These are phyloP conservation scores for Penaeus monodon DNA, from an alignment of 2,888 invertebrate species.

Conservation along the genomic window DNA sequence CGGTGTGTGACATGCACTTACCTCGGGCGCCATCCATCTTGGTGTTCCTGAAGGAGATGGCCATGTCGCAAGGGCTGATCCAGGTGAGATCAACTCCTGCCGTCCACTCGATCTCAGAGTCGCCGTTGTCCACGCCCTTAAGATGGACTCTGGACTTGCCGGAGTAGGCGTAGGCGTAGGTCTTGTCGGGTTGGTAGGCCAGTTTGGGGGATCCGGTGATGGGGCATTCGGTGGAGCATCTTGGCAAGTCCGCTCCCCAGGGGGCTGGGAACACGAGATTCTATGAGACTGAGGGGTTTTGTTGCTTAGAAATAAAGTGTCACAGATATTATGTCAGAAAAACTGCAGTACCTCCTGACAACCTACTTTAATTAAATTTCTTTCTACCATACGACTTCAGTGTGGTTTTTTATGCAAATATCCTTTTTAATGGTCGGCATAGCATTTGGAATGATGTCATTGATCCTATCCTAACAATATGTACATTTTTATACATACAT, in stretches of 20 bases:
- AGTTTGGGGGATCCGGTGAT: slow-evolving; percentile 43
- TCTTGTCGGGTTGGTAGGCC: slow-evolving; percentile 33
- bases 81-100: not conserved
- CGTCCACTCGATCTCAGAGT: slow-evolving; percentile 9
- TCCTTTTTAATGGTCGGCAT: too few species aligned
- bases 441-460: too few species aligned
- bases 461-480: too few species aligned
- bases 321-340: too few species aligned
- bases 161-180: slow-evolving; percentile 34
- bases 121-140: slow-evolving; percentile 33
- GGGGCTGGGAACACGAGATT: not conserved
- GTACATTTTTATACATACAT: too few species aligned
- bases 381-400: too few species aligned
- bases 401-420: too few species aligned
- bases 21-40: slow-evolving; percentile 18
- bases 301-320: too few species aligned
- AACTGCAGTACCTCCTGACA: too few species aligned
- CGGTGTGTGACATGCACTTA: not conserved
- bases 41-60: slow-evolving; percentile 23
- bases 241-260: not conserved
- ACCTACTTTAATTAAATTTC: too few species aligned
- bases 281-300: too few species aligned
- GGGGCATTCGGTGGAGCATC: slow-evolving; percentile 46
- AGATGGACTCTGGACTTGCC: slow-evolving; percentile 32
- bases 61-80: slow-evolving; percentile 41